phyloP scores from a whole-genome alignment of 2,113 vertebrate species.

The Strix aluco region DNA sequence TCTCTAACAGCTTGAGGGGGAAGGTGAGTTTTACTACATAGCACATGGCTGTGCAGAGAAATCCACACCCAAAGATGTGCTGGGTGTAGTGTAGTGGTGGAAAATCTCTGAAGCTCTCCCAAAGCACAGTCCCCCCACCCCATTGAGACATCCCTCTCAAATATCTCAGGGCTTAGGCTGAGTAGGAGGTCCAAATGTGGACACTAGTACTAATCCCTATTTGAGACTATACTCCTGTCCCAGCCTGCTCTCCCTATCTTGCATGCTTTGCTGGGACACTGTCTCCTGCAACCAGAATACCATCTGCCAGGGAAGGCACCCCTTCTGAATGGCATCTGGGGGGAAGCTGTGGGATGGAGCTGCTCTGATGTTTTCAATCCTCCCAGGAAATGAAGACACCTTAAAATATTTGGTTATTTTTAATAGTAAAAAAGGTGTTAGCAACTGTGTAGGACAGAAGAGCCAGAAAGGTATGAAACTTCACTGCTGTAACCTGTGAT shows the following conservation, averaged over 20 bases:
- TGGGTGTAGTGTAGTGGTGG: background rate
- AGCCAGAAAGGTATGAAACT: background rate
- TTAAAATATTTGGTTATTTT: background rate
- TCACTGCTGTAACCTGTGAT: background rate
- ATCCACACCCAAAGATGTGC: background rate
- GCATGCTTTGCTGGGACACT: background rate
- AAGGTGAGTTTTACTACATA: background rate
- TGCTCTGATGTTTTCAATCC: background rate
- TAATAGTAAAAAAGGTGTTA: background rate
- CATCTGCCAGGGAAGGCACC: background rate
- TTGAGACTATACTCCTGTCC: background rate
- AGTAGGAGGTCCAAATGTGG: background rate
- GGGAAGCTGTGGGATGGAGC: background rate
- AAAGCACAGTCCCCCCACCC: background rate
- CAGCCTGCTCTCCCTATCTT: background rate
- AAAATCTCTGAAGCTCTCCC: background rate
- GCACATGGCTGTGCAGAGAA: background rate
- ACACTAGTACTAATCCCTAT: background rate
- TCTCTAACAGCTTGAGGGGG: background rate
- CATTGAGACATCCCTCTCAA: fast-evolving
- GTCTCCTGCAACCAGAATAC: background rate
- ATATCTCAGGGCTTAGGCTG: background rate
- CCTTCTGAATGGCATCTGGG: too few relatives aligned
- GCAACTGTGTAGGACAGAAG: background rate
- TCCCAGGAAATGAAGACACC: background rate